Percentiles rank a stretch among this genome's conserved stretches.
Conservation (phyloP, 2,888 invertebrate species). For the Lasioglossum vierecki region DNA sequence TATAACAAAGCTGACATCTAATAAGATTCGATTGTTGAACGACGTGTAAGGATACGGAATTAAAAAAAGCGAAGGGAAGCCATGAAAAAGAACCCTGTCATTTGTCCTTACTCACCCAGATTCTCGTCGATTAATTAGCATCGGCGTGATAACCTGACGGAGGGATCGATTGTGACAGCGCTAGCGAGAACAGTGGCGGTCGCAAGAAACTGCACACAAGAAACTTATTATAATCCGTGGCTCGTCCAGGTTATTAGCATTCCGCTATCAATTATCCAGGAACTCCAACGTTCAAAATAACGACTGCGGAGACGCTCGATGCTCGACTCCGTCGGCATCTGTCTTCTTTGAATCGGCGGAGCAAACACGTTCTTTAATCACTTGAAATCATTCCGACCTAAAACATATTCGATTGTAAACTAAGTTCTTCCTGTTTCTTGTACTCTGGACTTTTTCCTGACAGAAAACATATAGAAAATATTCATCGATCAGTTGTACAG, state of each 20-base stretch:
- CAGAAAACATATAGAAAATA: background rate
- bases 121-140: conserved; percentile 56
- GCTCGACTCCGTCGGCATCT: conserved; percentile 22
- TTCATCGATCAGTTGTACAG: background rate
- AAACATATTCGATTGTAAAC: background rate
- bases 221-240: conserved; percentile 81
- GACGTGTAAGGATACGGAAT: background rate
- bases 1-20: background rate
- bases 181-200: conserved; percentile 42
- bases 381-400: conserved; percentile 14
- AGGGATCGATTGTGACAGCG: conserved; percentile 57
- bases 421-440: background rate
- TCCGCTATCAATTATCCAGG: conserved; percentile 82
- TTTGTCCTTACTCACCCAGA: conserved; percentile 47
- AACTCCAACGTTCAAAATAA: conserved; percentile 47
- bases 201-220: conserved; percentile 72
- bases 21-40: conserved; percentile 4
- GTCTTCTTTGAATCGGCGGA: conserved; percentile 39
- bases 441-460: background rate
- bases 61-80: background rate
- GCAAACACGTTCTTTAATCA: conserved; percentile 42
- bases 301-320: conserved; percentile 27
- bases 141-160: conserved; percentile 66
- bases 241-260: conserved; percentile 82
- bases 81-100: conserved; percentile 29